A percentile compares a stretch with the other conserved stretches of the same genome.
phyloP scores from a whole-genome alignment of 2,888 invertebrate species.

The Plemyria rubiginata region DNA sequence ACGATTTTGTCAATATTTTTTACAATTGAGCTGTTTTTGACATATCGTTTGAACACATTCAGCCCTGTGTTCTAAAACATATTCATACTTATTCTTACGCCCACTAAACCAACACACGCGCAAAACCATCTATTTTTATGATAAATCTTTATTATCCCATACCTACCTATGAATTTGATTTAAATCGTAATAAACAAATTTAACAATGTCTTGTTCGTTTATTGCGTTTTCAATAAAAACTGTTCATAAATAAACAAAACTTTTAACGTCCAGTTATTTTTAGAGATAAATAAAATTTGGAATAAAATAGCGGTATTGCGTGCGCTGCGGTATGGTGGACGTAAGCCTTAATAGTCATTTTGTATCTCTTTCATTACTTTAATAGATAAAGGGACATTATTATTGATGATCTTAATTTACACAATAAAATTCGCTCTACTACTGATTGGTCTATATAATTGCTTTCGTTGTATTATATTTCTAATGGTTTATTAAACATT shows the following conservation, averaged over 20 bases:
- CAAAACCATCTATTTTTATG: neutral
- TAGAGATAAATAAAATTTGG: neutral
- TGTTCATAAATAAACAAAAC: too few species aligned
- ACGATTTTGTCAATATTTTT: conserved; percentile 49
- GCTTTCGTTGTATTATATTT: conserved; percentile 23
- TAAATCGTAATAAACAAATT: too few species aligned
- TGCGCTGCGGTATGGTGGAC: conserved; percentile 1
- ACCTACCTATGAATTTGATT: too few species aligned
- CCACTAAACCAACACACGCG: neutral
- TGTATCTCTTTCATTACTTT: conserved; percentile 5
- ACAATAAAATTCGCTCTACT: conserved; percentile 12
- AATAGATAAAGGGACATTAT: neutral
- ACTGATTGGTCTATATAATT: conserved; percentile 32
- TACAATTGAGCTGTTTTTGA: conserved; percentile 62
- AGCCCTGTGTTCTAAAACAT: conserved; percentile 60
- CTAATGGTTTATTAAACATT: neutral
- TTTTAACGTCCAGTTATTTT: too few species aligned
- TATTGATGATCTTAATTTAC: neutral
- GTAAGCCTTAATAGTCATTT: conserved; percentile 14
- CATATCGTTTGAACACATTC: conserved; percentile 59
- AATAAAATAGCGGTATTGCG: neutral
- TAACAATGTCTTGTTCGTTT: too few species aligned
- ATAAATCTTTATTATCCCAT: too few species aligned
- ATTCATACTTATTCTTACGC: conserved; percentile 19
- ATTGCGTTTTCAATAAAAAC: too few species aligned